Conservation (phyloP, 2,113 vertebrate genomes). For the Paramisgurnus dabryanus region DNA sequence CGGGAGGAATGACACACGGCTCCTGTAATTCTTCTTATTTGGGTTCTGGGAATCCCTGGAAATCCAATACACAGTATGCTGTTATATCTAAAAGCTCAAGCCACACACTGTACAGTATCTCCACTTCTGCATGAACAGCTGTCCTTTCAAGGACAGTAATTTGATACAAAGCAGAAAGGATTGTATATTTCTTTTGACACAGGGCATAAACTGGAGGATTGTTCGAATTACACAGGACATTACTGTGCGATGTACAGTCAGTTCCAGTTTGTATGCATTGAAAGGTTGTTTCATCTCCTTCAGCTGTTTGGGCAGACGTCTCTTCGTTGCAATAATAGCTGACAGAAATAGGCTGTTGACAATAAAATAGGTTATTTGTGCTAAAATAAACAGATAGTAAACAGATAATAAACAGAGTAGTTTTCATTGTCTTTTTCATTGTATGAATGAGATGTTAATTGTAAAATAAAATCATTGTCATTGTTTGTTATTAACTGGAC, state of each 20-base stretch:
- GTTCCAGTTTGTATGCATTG: not conserved
- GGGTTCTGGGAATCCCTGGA: conserved; percentile 48
- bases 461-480: no score
- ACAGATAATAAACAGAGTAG: no score
- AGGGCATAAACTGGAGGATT: conserved; percentile 51
- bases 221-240: not conserved
- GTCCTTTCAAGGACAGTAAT: conserved; percentile 57
- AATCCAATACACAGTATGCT: conserved; percentile 47
- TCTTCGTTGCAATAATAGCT: conserved; percentile 2
- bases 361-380: not conserved
- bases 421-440: no score
- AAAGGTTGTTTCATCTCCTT: conserved; percentile 18
- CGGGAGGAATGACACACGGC: conserved; percentile 32
- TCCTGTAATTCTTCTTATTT: conserved; percentile 14
- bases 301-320: conserved; percentile 11
- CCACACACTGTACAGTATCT: conserved; percentile 35
- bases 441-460: no score
- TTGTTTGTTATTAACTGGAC: no score
- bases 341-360: not conserved
- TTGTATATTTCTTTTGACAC: conserved; percentile 53
- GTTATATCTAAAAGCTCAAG: conserved; percentile 58
- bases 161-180: conserved; percentile 46
- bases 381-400: not conserved
- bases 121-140: conserved; percentile 59
- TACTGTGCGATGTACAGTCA: not conserved